These are phyloP conservation scores for Conus canariensis DNA, from an alignment of 2,888 invertebrate species.

Conservation along the genomic window DNA sequence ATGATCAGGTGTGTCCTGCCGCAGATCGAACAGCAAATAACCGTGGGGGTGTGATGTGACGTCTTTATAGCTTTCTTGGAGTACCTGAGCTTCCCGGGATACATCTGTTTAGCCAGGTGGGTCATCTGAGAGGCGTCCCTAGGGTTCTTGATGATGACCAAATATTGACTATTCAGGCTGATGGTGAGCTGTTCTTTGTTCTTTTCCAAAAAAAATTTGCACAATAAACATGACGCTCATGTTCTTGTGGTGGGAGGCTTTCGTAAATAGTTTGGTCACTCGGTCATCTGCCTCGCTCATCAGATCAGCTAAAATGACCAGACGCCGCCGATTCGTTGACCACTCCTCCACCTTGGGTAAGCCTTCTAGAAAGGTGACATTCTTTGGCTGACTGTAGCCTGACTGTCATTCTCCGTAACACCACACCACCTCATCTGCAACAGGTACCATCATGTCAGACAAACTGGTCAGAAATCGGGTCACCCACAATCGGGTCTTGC, in stretches of 20 bases:
- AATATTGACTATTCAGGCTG: constrained; percentile 13
- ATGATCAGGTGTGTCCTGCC: constrained; percentile 32
- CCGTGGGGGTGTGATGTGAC: constrained; percentile 28
- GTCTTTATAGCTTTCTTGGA: neutral
- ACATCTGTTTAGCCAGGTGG: constrained; percentile 18
- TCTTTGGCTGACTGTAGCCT: neutral
- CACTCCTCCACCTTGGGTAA: constrained; percentile 6
- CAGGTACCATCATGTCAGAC: neutral
- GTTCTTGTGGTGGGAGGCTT: constrained; percentile 18
- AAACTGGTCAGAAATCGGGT: neutral
- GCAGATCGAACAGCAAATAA: constrained; percentile 42
- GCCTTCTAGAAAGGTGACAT: constrained; percentile 37
- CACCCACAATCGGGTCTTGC: neutral
- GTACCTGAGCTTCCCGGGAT: neutral
- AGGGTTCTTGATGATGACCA: constrained; percentile 14
- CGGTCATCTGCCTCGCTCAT: constrained; percentile 34
- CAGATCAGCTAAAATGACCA: constrained; percentile 25
- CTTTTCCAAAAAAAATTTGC: neutral
- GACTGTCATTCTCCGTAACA: constrained; percentile 39
- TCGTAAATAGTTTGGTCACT: constrained; percentile 32
- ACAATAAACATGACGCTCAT: constrained; percentile 2
- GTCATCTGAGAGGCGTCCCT: constrained; percentile 22
- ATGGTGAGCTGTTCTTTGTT: constrained; percentile 17
- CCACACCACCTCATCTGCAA: constrained; percentile 21
- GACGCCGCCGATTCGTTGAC: neutral